These are phyloP conservation scores for Probosciger aterrimus DNA, from an alignment of 2,113 vertebrate species.

Conservation along the genomic window DNA sequence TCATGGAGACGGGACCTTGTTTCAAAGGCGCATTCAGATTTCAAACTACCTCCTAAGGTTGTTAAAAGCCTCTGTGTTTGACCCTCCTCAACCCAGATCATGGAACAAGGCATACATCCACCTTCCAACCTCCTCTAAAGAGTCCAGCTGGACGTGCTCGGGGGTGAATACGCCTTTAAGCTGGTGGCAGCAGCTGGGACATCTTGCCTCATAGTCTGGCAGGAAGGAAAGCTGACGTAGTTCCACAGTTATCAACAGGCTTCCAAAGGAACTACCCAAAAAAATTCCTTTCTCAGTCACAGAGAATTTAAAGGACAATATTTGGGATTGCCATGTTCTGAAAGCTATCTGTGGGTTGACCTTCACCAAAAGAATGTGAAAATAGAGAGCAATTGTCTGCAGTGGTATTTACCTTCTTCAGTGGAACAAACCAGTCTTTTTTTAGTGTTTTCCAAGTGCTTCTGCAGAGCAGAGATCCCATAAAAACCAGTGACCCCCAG, in stretches of 20 bases:
- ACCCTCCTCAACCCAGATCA: neutral
- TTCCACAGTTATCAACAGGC: neutral
- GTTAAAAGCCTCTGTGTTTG: neutral
- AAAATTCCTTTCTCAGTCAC: neutral
- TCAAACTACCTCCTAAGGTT: neutral
- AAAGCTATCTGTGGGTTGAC: neutral
- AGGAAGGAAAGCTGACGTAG: neutral
- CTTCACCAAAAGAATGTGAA: conserved; percentile 27
- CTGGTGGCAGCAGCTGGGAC: neutral
- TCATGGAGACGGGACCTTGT: neutral
- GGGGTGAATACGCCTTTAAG: neutral
- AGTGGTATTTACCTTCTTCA: neutral
- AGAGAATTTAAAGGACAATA: neutral
- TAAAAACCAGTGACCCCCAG: neutral
- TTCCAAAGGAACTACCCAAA: neutral
- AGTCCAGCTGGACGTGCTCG: neutral
- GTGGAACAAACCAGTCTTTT: neutral
- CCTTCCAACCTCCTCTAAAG: neutral
- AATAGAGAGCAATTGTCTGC: neutral
- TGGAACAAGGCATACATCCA: neutral
- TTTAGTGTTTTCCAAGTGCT: neutral
- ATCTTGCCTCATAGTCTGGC: neutral
- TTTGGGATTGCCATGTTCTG: neutral
- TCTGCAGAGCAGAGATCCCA: neutral
- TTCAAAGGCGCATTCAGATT: neutral